Percentiles rank a stretch among this genome's conserved stretches.
Evolutionary conservation across 2,888 invertebrate genomes (phyloP).

Genomic region (Hirtodrosophila duncani): DNA sequence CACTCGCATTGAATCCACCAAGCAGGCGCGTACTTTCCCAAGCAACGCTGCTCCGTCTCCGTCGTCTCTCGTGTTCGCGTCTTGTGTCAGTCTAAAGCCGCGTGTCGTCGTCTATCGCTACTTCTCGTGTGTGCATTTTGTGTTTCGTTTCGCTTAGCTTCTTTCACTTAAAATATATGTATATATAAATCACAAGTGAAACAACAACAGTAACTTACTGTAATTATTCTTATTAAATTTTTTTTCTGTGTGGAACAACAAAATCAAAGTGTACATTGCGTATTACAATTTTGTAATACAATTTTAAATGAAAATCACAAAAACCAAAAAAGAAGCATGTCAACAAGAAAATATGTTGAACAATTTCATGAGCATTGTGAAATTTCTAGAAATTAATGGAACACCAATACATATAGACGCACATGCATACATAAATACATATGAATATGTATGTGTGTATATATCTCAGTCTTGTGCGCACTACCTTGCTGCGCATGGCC

Average conservation of each 20-base stretch:
- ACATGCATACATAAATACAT: neutral
- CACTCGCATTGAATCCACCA: constrained; percentile 71
- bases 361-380: too few species aligned
- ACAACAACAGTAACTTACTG: constrained; percentile 27
- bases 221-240: constrained; percentile 1
- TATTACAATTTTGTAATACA: too few species aligned
- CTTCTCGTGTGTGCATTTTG: constrained; percentile 18
- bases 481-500: neutral
- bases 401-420: neutral
- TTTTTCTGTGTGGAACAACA: too few species aligned
- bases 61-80: constrained; percentile 24
- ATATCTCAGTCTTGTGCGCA: too few species aligned
- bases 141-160: constrained; percentile 24
- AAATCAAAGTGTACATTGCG: too few species aligned
- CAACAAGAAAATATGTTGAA: too few species aligned
- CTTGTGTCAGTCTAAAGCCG: too few species aligned
- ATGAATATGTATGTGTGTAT: constrained; percentile 4
- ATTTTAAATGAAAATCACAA: too few species aligned
- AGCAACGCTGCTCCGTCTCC: too few species aligned
- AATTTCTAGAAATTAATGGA: constrained; percentile 14
- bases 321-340: too few species aligned
- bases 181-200: constrained; percentile 32
- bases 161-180: constrained; percentile 18
- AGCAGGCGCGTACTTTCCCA: constrained; percentile 68
- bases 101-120: constrained; percentile 14